A percentile compares a stretch with the other conserved stretches of the same genome.
phyloP scores from a whole-genome alignment of 2,888 invertebrate genomes.

The Subacronicta megacephala region DNA sequence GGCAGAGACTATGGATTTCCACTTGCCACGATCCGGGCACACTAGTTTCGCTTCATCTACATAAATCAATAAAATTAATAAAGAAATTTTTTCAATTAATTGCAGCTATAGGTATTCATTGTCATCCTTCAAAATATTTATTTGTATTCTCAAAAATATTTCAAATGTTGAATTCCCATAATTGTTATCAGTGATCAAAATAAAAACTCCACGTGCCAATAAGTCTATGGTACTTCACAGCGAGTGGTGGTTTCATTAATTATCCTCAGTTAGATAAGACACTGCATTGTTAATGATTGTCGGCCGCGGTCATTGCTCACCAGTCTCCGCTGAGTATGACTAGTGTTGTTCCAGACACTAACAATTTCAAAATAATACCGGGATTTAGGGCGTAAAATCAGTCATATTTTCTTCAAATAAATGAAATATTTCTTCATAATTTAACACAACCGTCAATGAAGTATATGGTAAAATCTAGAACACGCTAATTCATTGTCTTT shows the following conservation, averaged over 20 bases:
- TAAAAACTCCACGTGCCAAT: slow-evolving; percentile 49
- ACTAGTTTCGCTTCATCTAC: no score
- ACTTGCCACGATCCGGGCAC: no score
- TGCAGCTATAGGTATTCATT: no score
- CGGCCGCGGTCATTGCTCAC: slow-evolving; percentile 83
- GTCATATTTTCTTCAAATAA: no score
- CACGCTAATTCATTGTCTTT: no score
- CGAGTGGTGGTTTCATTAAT: slow-evolving; percentile 87
- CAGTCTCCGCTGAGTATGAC: slow-evolving; percentile 75
- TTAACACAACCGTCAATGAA: no score
- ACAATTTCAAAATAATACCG: not conserved
- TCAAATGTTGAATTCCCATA: slow-evolving; percentile 8
- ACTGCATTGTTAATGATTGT: slow-evolving; percentile 86
- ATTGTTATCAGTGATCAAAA: slow-evolving; percentile 31
- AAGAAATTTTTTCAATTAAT: no score
- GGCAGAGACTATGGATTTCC: no score
- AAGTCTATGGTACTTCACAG: slow-evolving; percentile 74
- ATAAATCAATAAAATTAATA: no score
- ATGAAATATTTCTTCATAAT: no score
- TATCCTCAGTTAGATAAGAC: slow-evolving; percentile 88
- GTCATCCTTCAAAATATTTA: no score
- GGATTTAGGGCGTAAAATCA: not conserved
- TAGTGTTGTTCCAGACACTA: slow-evolving; percentile 41
- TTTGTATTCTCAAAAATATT: not conserved
- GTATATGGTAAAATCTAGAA: no score